Percentiles rank a stretch among this genome's conserved stretches.
Evolutionary conservation across 1,140 invertebrate genomes (phyloP).

Genomic region (Drosophila mauritiana): DNA sequence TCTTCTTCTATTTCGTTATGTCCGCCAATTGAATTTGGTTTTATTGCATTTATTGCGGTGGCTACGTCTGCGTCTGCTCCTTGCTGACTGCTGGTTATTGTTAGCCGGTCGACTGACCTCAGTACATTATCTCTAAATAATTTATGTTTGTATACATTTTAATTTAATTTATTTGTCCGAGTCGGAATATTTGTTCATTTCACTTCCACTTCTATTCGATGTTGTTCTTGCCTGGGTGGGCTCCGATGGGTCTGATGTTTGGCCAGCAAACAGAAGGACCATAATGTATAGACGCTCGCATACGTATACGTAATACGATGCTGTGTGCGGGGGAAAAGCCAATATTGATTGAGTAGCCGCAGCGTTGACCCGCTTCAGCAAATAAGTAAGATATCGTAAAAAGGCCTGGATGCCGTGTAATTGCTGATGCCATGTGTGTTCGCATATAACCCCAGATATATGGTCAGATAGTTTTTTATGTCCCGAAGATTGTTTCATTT

Average conservation of each 20-base stretch:
- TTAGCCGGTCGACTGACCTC: conserved; percentile 50
- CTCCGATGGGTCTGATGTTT: conserved; percentile 36
- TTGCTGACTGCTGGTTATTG: conserved; percentile 42
- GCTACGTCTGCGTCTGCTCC: conserved; percentile 34
- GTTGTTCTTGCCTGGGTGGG: conserved; percentile 25
- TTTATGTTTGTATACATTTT: conserved; percentile 83
- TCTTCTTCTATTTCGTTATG: conserved; percentile 57
- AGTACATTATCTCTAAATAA: conserved; percentile 83
- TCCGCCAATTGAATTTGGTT: conserved; percentile 77
- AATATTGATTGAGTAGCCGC: conserved; percentile 78
- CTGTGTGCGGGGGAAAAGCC: conserved; percentile 43
- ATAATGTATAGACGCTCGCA: conserved; percentile 31
- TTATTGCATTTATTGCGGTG: conserved; percentile 76
- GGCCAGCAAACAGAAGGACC: conserved; percentile 53
- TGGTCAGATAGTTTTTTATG: conserved; percentile 55
- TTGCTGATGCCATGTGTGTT: conserved; percentile 61
- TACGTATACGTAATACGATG: conserved; percentile 7
- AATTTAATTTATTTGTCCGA: conserved; percentile 79
- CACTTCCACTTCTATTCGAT: conserved; percentile 44
- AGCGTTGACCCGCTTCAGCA: conserved; percentile 59
- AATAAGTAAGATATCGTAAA: conserved; percentile 73
- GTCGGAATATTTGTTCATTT: conserved; percentile 63
- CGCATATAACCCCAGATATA: conserved; percentile 31
- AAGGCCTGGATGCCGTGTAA: conserved; percentile 48
- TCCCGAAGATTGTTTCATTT: conserved; percentile 62